Evolutionary conservation across 2,888 invertebrate species (phyloP).

Genomic region (Athalia rosae): DNA sequence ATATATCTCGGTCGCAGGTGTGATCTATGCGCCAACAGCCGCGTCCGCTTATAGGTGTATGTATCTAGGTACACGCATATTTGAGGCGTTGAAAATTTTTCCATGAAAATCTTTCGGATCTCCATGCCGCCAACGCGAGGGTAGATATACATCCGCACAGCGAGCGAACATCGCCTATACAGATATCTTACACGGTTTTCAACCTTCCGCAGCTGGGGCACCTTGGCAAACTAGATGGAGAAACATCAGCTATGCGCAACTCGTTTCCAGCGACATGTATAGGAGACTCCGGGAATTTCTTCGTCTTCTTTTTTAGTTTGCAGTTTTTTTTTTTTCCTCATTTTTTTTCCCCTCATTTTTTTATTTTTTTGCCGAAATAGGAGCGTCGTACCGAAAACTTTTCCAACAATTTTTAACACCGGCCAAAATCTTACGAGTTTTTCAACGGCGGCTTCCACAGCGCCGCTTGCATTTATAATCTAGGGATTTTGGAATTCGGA

Average conservation of each 20-base stretch:
- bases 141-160: conserved; percentile 1
- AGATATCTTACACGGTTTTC: neutral
- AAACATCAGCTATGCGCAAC: conserved; percentile 38
- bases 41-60: conserved; percentile 51
- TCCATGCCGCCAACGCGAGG: neutral
- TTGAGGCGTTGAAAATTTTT: conserved; percentile 29
- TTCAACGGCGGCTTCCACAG: neutral
- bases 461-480: conserved; percentile 30
- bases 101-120: conserved; percentile 24
- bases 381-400: conserved; percentile 42
- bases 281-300: conserved; percentile 33
- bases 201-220: conserved; percentile 28
- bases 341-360: conserved; percentile 25
- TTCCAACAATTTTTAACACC: conserved; percentile 23
- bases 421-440: conserved; percentile 25
- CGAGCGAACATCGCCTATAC: neutral
- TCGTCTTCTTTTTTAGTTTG: conserved; percentile 26
- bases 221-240: conserved; percentile 4
- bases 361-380: conserved; percentile 45
- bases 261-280: conserved; percentile 40
- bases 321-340: conserved; percentile 16
- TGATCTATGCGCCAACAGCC: neutral
- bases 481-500: conserved; percentile 20
- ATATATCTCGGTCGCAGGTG: conserved; percentile 24
- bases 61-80: conserved; percentile 36